Evolutionary conservation across 2,113 vertebrate species (phyloP).

Genomic region (Neotoma lepida): DNA sequence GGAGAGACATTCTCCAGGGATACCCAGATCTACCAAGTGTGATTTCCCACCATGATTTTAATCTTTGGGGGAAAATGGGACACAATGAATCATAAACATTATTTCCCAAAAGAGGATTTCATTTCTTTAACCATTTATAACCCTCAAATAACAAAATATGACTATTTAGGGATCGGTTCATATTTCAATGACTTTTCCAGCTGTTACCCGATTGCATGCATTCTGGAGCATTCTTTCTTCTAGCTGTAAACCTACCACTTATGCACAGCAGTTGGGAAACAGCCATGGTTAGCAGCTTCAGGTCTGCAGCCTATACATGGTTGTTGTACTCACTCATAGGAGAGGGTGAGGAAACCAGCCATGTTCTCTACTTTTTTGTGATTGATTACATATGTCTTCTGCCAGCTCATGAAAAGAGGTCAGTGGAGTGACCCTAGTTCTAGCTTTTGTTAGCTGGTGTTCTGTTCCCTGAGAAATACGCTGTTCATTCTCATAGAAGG

Average conservation of each 20-base stretch:
- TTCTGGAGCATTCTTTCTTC: slow-evolving; percentile 57
- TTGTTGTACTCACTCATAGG: neutral
- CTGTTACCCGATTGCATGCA: slow-evolving; percentile 70
- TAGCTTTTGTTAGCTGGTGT: neutral
- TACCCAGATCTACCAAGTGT: slow-evolving; percentile 45
- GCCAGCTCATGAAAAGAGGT: neutral
- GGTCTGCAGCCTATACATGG: rapidly evolving
- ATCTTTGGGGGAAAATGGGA: slow-evolving; percentile 71
- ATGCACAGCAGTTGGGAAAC: neutral
- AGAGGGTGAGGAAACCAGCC: neutral
- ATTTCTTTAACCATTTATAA: slow-evolving; percentile 86
- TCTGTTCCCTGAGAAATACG: neutral
- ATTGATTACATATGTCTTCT: neutral
- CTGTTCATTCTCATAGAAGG: neutral
- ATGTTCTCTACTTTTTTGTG: neutral
- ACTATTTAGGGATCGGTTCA: slow-evolving; percentile 82
- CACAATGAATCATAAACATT: slow-evolving; percentile 82
- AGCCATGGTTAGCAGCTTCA: neutral
- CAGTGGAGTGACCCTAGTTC: neutral
- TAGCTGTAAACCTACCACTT: neutral
- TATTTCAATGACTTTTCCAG: slow-evolving; percentile 86
- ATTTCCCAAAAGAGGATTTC: slow-evolving; percentile 83
- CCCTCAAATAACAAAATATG: slow-evolving; percentile 83
- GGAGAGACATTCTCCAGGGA: slow-evolving; percentile 59
- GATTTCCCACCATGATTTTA: slow-evolving; percentile 77